Conservation (phyloP, 2,797 vertebrate genomes). For the Odontamblyopus lacepedii region DNA sequence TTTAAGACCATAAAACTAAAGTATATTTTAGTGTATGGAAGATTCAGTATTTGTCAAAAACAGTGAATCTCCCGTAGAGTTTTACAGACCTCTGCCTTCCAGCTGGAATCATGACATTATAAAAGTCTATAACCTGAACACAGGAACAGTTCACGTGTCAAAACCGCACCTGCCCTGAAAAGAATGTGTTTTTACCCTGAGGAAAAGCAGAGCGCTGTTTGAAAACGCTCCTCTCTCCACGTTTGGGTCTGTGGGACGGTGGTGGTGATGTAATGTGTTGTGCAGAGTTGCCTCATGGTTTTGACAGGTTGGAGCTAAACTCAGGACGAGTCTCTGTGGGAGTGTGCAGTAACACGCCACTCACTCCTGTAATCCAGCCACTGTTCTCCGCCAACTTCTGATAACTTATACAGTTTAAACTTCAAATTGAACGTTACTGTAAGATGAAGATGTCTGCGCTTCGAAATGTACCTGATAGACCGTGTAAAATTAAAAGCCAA, state of each 20-base stretch:
- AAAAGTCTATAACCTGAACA: no score
- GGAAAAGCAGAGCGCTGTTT: neutral
- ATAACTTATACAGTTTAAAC: neutral
- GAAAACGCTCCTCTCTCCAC: neutral
- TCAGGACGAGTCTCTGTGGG: neutral
- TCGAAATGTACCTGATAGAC: no score
- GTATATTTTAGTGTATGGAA: no score
- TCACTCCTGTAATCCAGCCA: neutral
- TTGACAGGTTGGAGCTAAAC: neutral
- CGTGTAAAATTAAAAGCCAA: no score
- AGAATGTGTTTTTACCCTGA: neutral
- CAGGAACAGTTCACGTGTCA: neutral
- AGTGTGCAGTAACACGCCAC: neutral
- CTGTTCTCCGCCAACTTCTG: neutral
- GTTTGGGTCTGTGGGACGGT: neutral
- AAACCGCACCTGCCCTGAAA: neutral
- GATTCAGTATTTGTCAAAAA: no score
- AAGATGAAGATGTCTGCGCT: neutral
- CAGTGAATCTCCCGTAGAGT: no score
- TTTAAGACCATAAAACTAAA: no score
- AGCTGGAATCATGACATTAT: no score
- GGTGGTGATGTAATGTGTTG: neutral
- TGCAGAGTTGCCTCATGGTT: constrained; percentile 1
- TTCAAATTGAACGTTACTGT: neutral
- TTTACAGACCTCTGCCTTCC: no score